Evolutionary conservation across 2,113 vertebrate genomes (phyloP).

Genomic region (Nothoprocta perdicaria): DNA sequence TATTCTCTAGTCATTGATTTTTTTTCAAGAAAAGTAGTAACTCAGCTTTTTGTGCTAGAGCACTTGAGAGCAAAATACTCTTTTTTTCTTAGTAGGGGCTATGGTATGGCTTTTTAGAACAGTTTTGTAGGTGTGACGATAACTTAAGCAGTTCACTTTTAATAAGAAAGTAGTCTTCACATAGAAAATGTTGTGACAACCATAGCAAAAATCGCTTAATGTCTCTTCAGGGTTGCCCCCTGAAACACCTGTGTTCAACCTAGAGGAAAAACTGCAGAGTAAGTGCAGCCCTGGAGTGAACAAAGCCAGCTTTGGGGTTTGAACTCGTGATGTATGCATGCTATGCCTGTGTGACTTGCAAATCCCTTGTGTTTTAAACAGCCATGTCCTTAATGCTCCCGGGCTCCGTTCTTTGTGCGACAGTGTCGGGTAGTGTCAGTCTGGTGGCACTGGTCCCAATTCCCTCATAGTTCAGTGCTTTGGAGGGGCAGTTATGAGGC

Average conservation of each 20-base stretch:
- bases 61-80: not conserved
- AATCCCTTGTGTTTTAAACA: not conserved
- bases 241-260: fast-evolving
- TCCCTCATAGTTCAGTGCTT: not conserved
- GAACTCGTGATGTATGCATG: fast-evolving
- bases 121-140: not conserved
- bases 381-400: not conserved
- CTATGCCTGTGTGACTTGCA: not conserved
- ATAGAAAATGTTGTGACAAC: not conserved
- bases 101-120: not conserved
- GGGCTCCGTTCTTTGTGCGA: not conserved
- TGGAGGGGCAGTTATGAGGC: not conserved
- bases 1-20: not conserved
- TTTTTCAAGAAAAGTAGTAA: not conserved
- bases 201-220: not conserved
- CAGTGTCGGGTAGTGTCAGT: not conserved
- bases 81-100: not conserved
- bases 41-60: not conserved
- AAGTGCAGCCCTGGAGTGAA: not conserved
- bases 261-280: not conserved
- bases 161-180: not conserved
- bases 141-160: not conserved
- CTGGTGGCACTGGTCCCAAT: fast-evolving
- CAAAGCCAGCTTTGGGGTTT: not conserved
- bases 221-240: not conserved